Evolutionary conservation across 1,140 invertebrate genomes (phyloP).

Genomic region (Drosophila novamexicana): DNA sequence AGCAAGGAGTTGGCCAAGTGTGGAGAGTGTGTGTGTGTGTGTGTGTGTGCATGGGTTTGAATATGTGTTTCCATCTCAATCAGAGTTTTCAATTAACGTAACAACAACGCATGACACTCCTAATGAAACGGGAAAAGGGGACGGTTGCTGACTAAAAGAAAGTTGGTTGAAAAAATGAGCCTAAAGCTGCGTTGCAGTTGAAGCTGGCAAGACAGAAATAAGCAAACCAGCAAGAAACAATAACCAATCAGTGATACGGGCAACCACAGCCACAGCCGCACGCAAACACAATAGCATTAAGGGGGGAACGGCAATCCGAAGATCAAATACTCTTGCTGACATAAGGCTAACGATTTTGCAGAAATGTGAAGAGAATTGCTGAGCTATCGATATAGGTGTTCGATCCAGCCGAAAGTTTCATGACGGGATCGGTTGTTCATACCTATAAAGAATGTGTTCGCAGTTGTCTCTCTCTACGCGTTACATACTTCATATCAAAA

Average conservation of each 20-base stretch:
- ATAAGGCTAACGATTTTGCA: too few relatives aligned
- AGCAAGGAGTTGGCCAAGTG: constrained; percentile 45
- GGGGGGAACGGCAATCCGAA: too few relatives aligned
- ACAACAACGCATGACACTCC: constrained; percentile 38
- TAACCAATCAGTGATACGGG: constrained; percentile 42
- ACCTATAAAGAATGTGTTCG: too few relatives aligned
- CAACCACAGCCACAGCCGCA: constrained; percentile 20
- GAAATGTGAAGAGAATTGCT: too few relatives aligned
- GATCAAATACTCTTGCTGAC: too few relatives aligned
- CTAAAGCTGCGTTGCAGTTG: constrained; percentile 12
- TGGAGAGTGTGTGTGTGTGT: constrained; percentile 15
- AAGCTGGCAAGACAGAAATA: constrained; percentile 17
- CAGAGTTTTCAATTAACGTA: constrained; percentile 74
- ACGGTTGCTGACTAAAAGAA: background rate
- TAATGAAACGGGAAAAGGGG: constrained; percentile 33
- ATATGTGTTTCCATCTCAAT: constrained; percentile 47
- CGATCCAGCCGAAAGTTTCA: too few relatives aligned
- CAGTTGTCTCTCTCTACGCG: too few relatives aligned
- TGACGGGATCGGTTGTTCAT: too few relatives aligned
- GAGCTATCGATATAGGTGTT: too few relatives aligned
- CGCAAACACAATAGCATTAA: constrained; percentile 23
- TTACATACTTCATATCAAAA: too few relatives aligned
- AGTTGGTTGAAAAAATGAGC: constrained; percentile 20
- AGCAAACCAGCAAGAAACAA: constrained; percentile 21
- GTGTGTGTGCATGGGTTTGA: background rate